A percentile compares a stretch with the other conserved stretches of the same genome.
Conservation (phyloP, 2,113 vertebrate species). For the Corythaeola cristata region DNA sequence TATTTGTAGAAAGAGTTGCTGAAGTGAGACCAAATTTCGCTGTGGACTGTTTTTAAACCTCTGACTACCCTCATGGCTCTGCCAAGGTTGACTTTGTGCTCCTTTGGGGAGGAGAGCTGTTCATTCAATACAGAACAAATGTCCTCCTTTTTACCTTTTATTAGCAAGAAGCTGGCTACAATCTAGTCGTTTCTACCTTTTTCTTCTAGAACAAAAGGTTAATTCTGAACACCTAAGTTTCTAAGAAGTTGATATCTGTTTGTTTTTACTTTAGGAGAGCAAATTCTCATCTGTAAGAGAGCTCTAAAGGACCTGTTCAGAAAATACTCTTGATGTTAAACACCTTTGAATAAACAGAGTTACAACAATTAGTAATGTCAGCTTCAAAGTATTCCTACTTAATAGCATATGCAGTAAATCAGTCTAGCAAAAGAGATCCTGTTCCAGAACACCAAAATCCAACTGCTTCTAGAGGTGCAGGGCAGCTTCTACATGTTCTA, state of each 20-base stretch:
- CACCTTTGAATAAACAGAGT: background rate
- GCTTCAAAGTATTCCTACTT: background rate
- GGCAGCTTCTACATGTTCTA: background rate
- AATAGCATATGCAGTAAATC: background rate
- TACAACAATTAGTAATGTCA: background rate
- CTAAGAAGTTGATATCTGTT: background rate
- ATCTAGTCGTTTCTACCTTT: background rate
- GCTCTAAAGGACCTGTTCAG: background rate
- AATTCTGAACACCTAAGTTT: background rate
- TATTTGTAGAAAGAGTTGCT: background rate
- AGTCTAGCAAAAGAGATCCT: background rate
- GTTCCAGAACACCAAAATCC: background rate
- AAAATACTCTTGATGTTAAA: background rate
- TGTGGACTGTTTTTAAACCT: background rate
- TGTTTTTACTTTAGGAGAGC: background rate
- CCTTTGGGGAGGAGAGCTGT: background rate
- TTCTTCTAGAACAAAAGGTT: background rate
- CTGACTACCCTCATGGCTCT: accelerated
- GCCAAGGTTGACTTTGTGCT: background rate
- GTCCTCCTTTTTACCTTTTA: background rate
- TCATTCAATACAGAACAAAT: background rate
- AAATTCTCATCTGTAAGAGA: background rate
- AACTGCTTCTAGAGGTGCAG: background rate
- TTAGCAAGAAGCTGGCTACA: background rate
- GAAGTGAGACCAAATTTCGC: background rate